phyloP scores from a whole-genome alignment of 2,888 invertebrate species.

The Malthinus flaveolus region DNA sequence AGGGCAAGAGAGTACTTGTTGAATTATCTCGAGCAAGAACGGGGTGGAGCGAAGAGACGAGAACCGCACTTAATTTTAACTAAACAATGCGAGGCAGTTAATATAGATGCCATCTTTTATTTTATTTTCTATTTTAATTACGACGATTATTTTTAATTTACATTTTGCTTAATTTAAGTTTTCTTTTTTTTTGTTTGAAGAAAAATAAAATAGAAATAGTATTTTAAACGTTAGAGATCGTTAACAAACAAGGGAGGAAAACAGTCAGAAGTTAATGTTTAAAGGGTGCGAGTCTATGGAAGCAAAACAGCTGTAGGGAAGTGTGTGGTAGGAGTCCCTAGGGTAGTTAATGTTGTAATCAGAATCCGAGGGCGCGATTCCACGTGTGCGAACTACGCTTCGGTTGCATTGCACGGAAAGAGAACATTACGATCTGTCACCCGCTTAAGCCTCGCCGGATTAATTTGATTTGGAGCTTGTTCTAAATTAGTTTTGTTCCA shows the following conservation, averaged over 20 bases:
- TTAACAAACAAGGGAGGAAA: constrained; percentile 17
- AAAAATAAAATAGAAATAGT: background rate
- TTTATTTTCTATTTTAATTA: constrained; percentile 9
- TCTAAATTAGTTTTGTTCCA: constrained; percentile 29
- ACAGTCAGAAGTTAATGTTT: constrained; percentile 14
- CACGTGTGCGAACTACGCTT: constrained; percentile 41
- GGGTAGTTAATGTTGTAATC: constrained; percentile 49
- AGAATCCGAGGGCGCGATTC: constrained; percentile 47
- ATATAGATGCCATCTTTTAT: constrained; percentile 18
- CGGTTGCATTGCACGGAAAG: constrained; percentile 37
- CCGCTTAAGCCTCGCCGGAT: constrained; percentile 41
- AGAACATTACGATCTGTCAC: constrained; percentile 44
- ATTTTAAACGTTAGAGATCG: constrained; percentile 12
- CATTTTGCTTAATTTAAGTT: background rate
- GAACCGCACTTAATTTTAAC: constrained; percentile 25
- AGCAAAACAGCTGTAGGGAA: constrained; percentile 27
- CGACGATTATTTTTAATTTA: constrained; percentile 1
- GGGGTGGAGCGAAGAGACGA: constrained; percentile 20
- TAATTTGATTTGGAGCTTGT: constrained; percentile 43
- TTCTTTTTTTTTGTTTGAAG: background rate
- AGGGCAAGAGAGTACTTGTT: constrained; percentile 32
- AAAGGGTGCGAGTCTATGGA: constrained; percentile 24
- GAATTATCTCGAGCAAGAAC: constrained; percentile 31
- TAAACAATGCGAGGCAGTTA: constrained; percentile 19
- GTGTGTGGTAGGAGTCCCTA: constrained; percentile 33